Evolutionary conservation across 1,140 invertebrate species (phyloP).

Genomic region (Rhopalosiphum padi): DNA sequence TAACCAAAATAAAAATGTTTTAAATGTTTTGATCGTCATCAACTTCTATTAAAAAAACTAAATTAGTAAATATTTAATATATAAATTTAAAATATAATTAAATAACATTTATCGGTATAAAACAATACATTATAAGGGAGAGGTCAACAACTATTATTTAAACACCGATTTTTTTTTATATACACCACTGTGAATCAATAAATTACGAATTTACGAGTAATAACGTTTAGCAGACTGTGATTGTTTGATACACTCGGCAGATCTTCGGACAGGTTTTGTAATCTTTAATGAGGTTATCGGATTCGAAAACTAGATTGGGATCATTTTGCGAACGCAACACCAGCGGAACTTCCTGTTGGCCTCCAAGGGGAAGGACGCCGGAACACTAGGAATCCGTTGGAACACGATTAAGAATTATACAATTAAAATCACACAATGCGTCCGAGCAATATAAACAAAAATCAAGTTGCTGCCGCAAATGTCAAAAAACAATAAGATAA

Average conservation of each 20-base stretch:
- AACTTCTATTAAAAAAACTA: too few species aligned
- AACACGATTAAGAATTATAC: background rate
- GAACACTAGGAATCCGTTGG: background rate
- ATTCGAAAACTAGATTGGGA: slow-evolving; percentile 30
- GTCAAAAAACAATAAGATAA: background rate
- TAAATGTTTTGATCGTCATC: too few species aligned
- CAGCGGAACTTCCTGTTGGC: slow-evolving; percentile 19
- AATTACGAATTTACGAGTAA: background rate
- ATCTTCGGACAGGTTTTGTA: background rate
- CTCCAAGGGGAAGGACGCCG: slow-evolving; percentile 41
- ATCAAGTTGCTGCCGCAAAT: background rate
- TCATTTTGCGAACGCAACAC: too few species aligned
- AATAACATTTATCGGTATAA: background rate
- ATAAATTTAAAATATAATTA: background rate
- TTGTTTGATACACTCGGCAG: background rate
- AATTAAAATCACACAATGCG: background rate
- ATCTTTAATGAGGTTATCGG: background rate
- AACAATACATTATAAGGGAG: background rate
- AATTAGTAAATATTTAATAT: too few species aligned
- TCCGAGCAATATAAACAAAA: background rate
- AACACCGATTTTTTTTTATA: background rate
- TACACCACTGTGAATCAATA: background rate
- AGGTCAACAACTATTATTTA: background rate
- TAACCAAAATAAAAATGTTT: too few species aligned
- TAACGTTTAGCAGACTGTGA: background rate